These are phyloP conservation scores for Brenthis daphne DNA, from an alignment of 2,888 invertebrate species.

Conservation along the genomic window DNA sequence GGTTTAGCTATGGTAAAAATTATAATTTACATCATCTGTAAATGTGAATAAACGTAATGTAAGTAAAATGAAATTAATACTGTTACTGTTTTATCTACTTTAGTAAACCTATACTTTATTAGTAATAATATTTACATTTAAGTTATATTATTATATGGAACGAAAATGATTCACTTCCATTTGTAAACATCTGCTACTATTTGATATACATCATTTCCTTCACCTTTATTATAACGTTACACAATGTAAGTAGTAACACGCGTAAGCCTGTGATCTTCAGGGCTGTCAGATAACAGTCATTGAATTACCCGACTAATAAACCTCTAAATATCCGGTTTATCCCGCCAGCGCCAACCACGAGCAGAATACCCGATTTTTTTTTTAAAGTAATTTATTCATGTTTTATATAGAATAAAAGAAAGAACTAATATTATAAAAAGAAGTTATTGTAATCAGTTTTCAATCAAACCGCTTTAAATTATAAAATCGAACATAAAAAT, in stretches of 20 bases:
- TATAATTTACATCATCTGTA: background rate
- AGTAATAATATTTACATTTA: background rate
- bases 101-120: background rate
- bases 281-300: too few relatives aligned
- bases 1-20: background rate
- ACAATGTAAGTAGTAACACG: constrained; percentile 43
- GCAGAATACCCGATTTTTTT: too few relatives aligned
- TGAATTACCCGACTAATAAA: too few relatives aligned
- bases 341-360: too few relatives aligned
- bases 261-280: constrained; percentile 41
- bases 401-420: too few relatives aligned
- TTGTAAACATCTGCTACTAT: constrained; percentile 24
- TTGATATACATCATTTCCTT: constrained; percentile 39
- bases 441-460: too few relatives aligned
- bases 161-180: constrained; percentile 15
- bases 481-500: too few relatives aligned
- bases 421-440: too few relatives aligned
- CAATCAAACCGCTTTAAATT: too few relatives aligned
- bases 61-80: too few relatives aligned
- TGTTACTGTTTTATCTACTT: background rate
- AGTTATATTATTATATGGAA: background rate
- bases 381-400: too few relatives aligned
- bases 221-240: constrained; percentile 43
- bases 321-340: too few relatives aligned
- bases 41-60: background rate